Percentiles rank a stretch among this genome's conserved stretches.
Evolutionary conservation across 2,888 invertebrate species (phyloP).

Genomic region (Molanna angustata): DNA sequence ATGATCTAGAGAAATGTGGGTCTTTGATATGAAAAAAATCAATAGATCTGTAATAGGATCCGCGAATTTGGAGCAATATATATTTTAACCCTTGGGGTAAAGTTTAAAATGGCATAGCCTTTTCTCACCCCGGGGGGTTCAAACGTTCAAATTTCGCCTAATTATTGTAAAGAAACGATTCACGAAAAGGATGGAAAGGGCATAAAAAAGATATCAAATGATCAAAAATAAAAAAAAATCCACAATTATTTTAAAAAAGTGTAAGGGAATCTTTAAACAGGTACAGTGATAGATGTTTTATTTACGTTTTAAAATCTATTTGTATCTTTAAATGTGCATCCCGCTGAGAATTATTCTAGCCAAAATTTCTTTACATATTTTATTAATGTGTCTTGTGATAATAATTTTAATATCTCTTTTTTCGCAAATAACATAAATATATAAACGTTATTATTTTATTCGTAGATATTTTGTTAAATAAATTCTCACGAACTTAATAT

Average conservation of each 20-base stretch:
- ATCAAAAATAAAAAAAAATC: too few species aligned
- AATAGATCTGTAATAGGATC: slow-evolving; percentile 25
- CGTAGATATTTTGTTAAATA: too few species aligned
- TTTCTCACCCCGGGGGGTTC: slow-evolving; percentile 27
- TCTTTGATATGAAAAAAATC: too few species aligned
- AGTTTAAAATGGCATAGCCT: slow-evolving; percentile 26
- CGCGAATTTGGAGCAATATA: slow-evolving; percentile 22
- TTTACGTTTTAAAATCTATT: slow-evolving; percentile 21
- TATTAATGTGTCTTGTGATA: too few species aligned
- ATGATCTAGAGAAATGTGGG: too few species aligned
- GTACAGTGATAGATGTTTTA: slow-evolving; percentile 16
- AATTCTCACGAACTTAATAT: too few species aligned
- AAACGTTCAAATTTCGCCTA: slow-evolving; percentile 29
- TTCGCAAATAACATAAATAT: too few species aligned
- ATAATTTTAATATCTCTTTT: too few species aligned
- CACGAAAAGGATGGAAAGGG: slow-evolving; percentile 12
- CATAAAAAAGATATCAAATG: slow-evolving; percentile 15
- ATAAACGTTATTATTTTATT: too few species aligned
- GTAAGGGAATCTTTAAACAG: slow-evolving; percentile 15
- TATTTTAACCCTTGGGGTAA: slow-evolving; percentile 27
- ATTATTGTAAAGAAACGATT: slow-evolving; percentile 30
- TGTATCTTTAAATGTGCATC: slow-evolving; percentile 13
- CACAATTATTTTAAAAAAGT: slow-evolving; percentile 3
- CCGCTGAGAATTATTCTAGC: slow-evolving; percentile 11
- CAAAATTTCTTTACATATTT: too few species aligned